A percentile compares a stretch with the other conserved stretches of the same genome.
Evolutionary conservation across 2,113 vertebrate genomes (phyloP).

Genomic region (Sterna hirundo): DNA sequence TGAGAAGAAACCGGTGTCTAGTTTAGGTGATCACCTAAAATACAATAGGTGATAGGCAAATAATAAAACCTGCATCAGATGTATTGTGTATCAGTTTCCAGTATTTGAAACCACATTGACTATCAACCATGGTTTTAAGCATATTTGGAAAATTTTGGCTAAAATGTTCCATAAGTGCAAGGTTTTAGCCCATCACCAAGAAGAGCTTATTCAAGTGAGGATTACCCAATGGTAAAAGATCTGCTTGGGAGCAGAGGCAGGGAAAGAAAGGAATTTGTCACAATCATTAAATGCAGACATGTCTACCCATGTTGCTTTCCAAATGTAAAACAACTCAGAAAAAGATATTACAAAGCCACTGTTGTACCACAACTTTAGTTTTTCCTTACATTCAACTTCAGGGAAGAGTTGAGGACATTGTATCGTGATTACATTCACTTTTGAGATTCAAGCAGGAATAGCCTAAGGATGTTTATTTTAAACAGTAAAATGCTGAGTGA

Average conservation of each 20-base stretch:
- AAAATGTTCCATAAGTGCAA: neutral
- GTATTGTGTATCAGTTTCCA: neutral
- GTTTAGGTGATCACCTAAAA: neutral
- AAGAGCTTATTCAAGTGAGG: slow-evolving; percentile 28
- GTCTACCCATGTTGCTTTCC: neutral
- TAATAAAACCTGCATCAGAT: neutral
- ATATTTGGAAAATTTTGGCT: neutral
- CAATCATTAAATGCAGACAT: neutral
- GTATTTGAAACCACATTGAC: neutral
- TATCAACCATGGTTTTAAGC: neutral
- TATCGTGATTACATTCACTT: neutral
- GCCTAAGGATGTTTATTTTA: slow-evolving; percentile 41
- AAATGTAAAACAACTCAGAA: neutral
- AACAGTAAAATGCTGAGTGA: slow-evolving; percentile 22
- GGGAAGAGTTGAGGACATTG: neutral
- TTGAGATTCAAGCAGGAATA: neutral
- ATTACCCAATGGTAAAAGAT: slow-evolving; percentile 24
- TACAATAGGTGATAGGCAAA: neutral
- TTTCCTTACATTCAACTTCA: neutral
- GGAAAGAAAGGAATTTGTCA: neutral
- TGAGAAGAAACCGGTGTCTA: neutral
- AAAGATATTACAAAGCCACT: neutral
- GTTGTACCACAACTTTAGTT: neutral
- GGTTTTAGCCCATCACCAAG: neutral
- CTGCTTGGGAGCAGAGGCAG: neutral